Conservation (phyloP, 1,140 invertebrate species). For the Vanessa atalanta region DNA sequence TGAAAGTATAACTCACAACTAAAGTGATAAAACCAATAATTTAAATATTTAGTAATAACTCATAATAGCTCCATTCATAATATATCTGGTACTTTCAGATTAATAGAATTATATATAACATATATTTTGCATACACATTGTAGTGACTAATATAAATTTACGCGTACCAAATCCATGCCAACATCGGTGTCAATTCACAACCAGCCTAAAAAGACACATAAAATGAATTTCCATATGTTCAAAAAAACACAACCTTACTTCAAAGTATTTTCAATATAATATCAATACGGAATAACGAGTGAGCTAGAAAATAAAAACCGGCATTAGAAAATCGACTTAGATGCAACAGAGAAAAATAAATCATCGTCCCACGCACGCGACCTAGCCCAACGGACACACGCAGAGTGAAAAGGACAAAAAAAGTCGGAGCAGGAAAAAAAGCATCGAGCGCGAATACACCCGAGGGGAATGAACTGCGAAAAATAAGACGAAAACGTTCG, state of each 20-base stretch:
- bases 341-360: constrained; percentile 67
- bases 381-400: constrained; percentile 62
- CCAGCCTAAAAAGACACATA: background rate
- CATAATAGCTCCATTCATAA: too few relatives aligned
- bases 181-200: background rate
- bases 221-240: background rate
- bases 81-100: too few relatives aligned
- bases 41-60: too few relatives aligned
- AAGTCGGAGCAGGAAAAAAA: constrained; percentile 58
- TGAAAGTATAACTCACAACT: too few relatives aligned
- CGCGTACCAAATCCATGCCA: background rate
- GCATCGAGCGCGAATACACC: constrained; percentile 66
- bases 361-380: constrained; percentile 69
- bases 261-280: too few relatives aligned
- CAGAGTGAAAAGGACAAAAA: constrained; percentile 55
- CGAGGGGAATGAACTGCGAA: constrained; percentile 75
- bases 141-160: background rate
- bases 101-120: too few relatives aligned
- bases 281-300: background rate
- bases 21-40: too few relatives aligned
- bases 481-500: constrained; percentile 74
- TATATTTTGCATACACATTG: background rate
- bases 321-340: constrained; percentile 62
- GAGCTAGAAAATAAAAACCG: constrained; percentile 46
- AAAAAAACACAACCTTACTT: background rate